Conservation (phyloP, 2,113 vertebrate genomes). For the Tapirus terrestris region DNA sequence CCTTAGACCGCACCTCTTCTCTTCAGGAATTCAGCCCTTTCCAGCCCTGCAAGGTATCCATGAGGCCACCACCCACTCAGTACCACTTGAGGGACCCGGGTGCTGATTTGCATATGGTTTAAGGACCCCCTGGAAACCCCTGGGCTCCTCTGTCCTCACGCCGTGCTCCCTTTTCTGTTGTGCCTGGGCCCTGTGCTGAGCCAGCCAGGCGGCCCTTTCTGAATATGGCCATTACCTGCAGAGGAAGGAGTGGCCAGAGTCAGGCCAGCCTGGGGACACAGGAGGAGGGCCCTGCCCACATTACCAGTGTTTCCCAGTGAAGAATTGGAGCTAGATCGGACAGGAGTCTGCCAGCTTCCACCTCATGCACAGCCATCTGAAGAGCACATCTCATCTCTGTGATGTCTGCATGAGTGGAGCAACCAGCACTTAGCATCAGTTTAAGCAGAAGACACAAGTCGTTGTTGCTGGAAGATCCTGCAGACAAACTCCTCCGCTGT, state of each 20-base stretch:
- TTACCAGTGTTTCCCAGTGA: rapidly evolving
- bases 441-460: rapidly evolving
- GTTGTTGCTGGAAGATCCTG: rapidly evolving
- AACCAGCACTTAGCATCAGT: rapidly evolving
- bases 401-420: rapidly evolving
- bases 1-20: neutral
- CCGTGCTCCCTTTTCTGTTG: neutral
- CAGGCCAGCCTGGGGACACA: too few relatives aligned
- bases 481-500: rapidly evolving
- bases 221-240: rapidly evolving
- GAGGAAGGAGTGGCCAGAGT: too few relatives aligned
- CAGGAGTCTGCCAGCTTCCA: rapidly evolving
- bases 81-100: neutral
- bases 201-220: neutral
- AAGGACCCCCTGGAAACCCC: neutral
- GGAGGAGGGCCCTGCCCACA: too few relatives aligned
- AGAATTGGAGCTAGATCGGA: rapidly evolving
- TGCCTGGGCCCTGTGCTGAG: neutral
- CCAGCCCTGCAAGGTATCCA: too few relatives aligned
- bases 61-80: rapidly evolving
- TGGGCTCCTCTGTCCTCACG: rapidly evolving
- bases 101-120: neutral
- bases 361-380: rapidly evolving
- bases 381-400: rapidly evolving
- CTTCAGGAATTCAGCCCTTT: neutral